These are phyloP conservation scores for Leptinotarsa texana DNA, from an alignment of 1,140 invertebrate species.

Conservation along the genomic window DNA sequence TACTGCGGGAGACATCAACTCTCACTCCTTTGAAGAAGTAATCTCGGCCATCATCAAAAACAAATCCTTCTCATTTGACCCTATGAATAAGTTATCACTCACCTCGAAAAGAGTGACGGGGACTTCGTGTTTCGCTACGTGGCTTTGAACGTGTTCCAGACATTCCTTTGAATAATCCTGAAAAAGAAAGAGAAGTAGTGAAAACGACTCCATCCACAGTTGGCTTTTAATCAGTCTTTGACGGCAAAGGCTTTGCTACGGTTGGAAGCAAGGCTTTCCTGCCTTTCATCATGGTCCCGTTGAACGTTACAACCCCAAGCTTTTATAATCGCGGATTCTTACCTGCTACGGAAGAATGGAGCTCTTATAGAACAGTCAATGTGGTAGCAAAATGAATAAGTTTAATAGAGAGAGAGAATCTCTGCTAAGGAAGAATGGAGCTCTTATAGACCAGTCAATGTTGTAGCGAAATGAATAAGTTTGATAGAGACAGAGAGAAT, in stretches of 20 bases:
- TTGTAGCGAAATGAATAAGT: too few relatives aligned
- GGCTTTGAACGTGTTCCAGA: slow-evolving; percentile 95
- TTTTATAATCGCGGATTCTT: background rate
- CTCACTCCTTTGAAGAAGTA: background rate
- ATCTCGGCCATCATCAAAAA: background rate
- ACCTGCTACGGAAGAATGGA: too few relatives aligned
- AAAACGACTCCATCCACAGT: background rate
- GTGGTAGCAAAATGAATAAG: too few relatives aligned
- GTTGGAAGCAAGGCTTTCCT: background rate
- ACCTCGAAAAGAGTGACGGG: slow-evolving; percentile 97
- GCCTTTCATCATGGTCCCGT: background rate
- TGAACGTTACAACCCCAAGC: background rate
- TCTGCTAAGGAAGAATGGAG: too few relatives aligned
- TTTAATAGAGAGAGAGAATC: too few relatives aligned
- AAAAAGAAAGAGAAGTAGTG: slow-evolving; percentile 55
- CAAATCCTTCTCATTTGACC: background rate
- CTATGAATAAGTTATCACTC: slow-evolving; percentile 48
- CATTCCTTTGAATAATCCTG: slow-evolving; percentile 97
- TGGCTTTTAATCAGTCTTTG: slow-evolving; percentile 4
- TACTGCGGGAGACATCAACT: too few relatives aligned
- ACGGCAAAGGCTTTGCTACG: background rate
- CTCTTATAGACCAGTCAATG: too few relatives aligned
- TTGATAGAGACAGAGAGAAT: too few relatives aligned
- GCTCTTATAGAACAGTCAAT: too few relatives aligned
- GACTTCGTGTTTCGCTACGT: slow-evolving; percentile 96